Conservation (phyloP, 2,888 invertebrate genomes). For the Branchellion lobata region DNA sequence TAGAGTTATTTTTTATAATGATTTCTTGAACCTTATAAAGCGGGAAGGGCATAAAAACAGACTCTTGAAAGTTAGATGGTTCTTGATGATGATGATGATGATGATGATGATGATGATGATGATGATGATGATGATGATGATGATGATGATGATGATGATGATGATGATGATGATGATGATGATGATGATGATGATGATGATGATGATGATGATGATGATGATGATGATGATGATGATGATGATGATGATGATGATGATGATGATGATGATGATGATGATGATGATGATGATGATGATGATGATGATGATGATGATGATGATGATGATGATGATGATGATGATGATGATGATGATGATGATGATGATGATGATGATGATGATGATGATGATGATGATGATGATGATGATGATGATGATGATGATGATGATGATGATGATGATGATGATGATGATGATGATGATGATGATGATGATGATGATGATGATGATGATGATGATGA, state of each 20-base stretch:
- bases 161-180: conserved; percentile 30
- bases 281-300: conserved; percentile 37
- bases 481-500: conserved; percentile 20
- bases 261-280: conserved; percentile 24
- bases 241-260: conserved; percentile 18
- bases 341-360: conserved; percentile 31
- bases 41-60: neutral
- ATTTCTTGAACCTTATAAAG: neutral
- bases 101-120: neutral
- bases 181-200: conserved; percentile 39
- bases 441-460: conserved; percentile 11
- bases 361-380: conserved; percentile 20
- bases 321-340: conserved; percentile 23
- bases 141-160: conserved; percentile 1
- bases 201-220: conserved; percentile 30
- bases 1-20: conserved; percentile 6
- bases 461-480: conserved; percentile 19
- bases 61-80: neutral
- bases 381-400: conserved; percentile 21
- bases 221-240: conserved; percentile 34
- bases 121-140: neutral
- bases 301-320: conserved; percentile 41
- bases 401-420: conserved; percentile 12
- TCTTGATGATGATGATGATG: neutral
- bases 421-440: conserved; percentile 26